Base-by-base conservation (phyloP, 2,888 invertebrate genomes). In the Andrena bicolor region DNA sequence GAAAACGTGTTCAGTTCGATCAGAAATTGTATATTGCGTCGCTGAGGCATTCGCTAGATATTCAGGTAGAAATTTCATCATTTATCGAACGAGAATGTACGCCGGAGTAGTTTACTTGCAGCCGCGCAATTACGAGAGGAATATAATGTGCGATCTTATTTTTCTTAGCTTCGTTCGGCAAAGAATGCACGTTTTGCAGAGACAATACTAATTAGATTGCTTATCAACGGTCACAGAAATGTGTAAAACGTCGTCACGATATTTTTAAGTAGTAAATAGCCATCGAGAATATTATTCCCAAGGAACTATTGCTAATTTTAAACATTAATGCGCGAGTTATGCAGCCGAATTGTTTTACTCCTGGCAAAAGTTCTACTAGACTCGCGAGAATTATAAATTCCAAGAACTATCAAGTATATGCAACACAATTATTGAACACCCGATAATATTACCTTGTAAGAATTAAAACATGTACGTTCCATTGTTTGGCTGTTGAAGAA, bases 1-100 rank as follows among this genome's bases (percentile, higher is more conserved):
- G 28, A 2, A 71, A 82, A 63, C 41, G 8, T 2, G 20, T 5
- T 23, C 7, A 48, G 28, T 74, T 77, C 71, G 53, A 7, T 23
- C 51, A 13, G 26, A 73, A 48, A 51, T 32, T 41, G 3, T 8
- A 48, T n/a, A 61, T 61, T 53, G 48, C 35, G 13, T 20, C 23
- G 16, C 30, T 2, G 16, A n/a, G 28, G 48, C 58, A 28, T n/a
- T 26, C 48, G 7, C 41, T 32, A 32, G 30, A 13, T 1, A 23
- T 56, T 61, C 26, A 2, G 5, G 3, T 30, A 16, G 49, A 56
- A 30, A 80, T 56, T 74, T 5, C 8, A 51, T 20, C 10, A 65
- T 70, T 74, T 48, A 20, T 28, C 48, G 5, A 79, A 26, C 32
- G n/a, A 20, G 8, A 10, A 10, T 80, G n/a, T 49, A 8, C 13